These are phyloP conservation scores for Enteromius paludinosus DNA, from an alignment of 2,797 vertebrate genomes.

Conservation along the genomic window DNA sequence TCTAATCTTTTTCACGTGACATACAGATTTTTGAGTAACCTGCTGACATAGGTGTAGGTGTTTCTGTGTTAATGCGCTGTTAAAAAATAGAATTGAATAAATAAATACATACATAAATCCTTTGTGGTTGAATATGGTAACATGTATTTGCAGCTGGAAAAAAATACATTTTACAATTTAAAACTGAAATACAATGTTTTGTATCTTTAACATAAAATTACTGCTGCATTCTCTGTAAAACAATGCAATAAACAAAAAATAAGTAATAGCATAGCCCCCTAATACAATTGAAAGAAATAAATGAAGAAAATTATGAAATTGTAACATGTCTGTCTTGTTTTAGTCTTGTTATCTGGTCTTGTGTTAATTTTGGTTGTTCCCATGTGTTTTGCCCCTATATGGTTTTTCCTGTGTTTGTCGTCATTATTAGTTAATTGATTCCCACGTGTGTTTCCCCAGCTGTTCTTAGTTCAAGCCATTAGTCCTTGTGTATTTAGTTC, in stretches of 20 bases:
- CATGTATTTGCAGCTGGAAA: not conserved
- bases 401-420: no score
- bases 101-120: no score
- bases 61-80: not conserved
- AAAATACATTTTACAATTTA: not conserved
- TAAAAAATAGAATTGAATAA: no score
- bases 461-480: no score
- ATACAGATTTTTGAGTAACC: not conserved
- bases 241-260: not conserved
- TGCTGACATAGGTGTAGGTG: not conserved
- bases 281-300: not conserved
- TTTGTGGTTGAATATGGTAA: not conserved
- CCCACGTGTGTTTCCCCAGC: no score
- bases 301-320: not conserved
- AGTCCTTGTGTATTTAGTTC: no score
- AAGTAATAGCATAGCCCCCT: not conserved
- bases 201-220: not conserved
- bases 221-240: not conserved
- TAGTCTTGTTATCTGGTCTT: no score
- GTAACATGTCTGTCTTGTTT: no score
- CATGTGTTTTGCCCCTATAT: no score
- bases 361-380: no score
- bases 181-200: not conserved
- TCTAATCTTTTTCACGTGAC: not conserved
- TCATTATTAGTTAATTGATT: no score